Conservation (phyloP, 2,888 invertebrate genomes). For the Drosophila villosipedis region DNA sequence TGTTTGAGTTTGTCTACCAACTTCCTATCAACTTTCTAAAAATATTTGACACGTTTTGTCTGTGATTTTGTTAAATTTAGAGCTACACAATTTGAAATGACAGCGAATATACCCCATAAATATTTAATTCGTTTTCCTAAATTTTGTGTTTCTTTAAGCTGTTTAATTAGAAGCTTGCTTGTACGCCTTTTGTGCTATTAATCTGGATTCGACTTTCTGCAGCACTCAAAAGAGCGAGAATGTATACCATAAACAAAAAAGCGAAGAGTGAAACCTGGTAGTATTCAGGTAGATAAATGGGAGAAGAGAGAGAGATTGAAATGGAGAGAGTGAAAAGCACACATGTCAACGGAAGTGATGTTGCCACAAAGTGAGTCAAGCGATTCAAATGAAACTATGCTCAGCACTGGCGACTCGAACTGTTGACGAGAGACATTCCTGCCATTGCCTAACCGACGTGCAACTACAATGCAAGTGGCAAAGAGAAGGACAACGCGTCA, state of each 20-base stretch:
- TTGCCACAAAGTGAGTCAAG: constrained; percentile 53
- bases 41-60: not conserved
- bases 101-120: not conserved
- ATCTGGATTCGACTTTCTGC: not conserved
- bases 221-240: not conserved
- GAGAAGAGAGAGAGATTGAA: not conserved
- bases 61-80: not conserved
- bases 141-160: not conserved
- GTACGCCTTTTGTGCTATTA: not conserved
- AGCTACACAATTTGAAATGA: not conserved
- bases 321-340: not conserved
- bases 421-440: constrained; percentile 42
- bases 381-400: constrained; percentile 44
- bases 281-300: not conserved
- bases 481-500: constrained; percentile 55
- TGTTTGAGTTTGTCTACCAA: not conserved
- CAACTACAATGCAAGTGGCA: constrained; percentile 49
- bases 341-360: constrained; percentile 54
- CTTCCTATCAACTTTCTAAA: not conserved
- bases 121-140: not conserved
- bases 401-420: constrained; percentile 12
- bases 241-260: not conserved
- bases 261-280: constrained; percentile 5
- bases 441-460: constrained; percentile 61
- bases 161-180: not conserved